Evolutionary conservation across 2,113 vertebrate genomes (phyloP).

Genomic region (Chaetodon trifascialis): DNA sequence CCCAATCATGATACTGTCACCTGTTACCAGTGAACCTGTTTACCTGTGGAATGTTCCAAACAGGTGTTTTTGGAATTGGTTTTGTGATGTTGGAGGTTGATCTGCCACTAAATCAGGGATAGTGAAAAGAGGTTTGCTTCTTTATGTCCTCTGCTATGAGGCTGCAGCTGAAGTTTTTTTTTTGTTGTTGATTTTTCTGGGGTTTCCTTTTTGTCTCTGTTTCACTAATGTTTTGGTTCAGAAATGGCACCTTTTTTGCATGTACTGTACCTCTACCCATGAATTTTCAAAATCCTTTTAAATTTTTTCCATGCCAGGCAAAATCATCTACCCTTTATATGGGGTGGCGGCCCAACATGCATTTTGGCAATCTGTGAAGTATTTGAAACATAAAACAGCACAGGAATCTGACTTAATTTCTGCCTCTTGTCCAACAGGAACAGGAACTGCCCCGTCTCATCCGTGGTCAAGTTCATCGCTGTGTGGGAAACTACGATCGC

Average conservation of each 20-base stretch:
- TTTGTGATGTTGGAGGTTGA: neutral
- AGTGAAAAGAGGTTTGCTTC: neutral
- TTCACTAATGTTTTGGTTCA: neutral
- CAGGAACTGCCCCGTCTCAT: conserved; percentile 92
- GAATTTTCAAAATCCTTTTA: neutral
- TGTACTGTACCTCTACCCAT: too few species aligned
- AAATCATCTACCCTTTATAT: neutral
- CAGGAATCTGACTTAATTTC: neutral
- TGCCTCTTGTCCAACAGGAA: conserved; percentile 84
- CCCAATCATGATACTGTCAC: too few species aligned
- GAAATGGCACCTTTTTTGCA: neutral
- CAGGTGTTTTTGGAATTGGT: too few species aligned
- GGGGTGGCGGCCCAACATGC: neutral
- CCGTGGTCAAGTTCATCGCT: conserved; percentile 92
- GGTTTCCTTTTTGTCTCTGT: neutral
- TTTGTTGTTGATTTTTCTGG: too few species aligned
- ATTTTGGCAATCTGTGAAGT: neutral
- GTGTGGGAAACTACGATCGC: conserved; percentile 92
- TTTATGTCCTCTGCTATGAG: neutral
- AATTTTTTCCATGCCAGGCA: neutral
- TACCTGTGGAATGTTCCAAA: too few species aligned
- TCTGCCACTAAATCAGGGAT: neutral
- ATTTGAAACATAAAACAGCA: neutral
- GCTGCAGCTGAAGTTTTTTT: neutral
- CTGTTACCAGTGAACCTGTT: too few species aligned